phyloP scores from a whole-genome alignment of 2,797 vertebrate genomes.

The Coregonus suidteri region DNA sequence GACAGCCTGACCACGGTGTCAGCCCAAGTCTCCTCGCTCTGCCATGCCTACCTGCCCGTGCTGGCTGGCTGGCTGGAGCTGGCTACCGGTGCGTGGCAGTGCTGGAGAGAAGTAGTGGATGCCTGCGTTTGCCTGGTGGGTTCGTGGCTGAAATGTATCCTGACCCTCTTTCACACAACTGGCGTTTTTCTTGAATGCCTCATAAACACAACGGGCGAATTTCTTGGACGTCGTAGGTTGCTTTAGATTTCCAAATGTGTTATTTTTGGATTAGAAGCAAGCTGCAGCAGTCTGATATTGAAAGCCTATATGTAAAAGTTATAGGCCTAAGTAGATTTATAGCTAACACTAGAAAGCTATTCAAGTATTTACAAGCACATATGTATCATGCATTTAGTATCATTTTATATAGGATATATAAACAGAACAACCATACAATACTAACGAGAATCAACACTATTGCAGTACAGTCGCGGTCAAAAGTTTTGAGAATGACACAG shows the following conservation, averaged over 20 bases:
- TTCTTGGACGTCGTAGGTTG: constrained; percentile 1
- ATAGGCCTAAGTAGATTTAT: neutral
- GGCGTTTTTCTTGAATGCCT: constrained; percentile 32
- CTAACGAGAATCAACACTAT: neutral
- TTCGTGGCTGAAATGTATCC: constrained; percentile 77
- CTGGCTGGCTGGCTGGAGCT: too few species aligned
- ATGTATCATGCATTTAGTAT: neutral
- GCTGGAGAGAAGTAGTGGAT: constrained; percentile 78
- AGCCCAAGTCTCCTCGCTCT: constrained; percentile 60
- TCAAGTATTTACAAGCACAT: neutral
- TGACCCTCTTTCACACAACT: constrained; percentile 43
- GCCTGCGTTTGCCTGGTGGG: constrained; percentile 60
- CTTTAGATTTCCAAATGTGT: constrained; percentile 10
- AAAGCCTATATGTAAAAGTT: neutral
- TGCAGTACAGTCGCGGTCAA: too few species aligned
- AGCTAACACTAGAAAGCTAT: neutral
- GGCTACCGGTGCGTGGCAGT: constrained; percentile 56
- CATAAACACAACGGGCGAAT: neutral
- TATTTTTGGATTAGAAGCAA: neutral
- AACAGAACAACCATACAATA: neutral
- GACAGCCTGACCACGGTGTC: constrained; percentile 66
- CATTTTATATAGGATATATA: neutral
- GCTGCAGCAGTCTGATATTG: too few species aligned
- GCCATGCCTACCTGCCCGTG: constrained; percentile 63
- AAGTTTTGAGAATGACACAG: too few species aligned